Evolutionary conservation across 1,140 invertebrate genomes (phyloP).

Genomic region (Drosophila pseudoobscura): DNA sequence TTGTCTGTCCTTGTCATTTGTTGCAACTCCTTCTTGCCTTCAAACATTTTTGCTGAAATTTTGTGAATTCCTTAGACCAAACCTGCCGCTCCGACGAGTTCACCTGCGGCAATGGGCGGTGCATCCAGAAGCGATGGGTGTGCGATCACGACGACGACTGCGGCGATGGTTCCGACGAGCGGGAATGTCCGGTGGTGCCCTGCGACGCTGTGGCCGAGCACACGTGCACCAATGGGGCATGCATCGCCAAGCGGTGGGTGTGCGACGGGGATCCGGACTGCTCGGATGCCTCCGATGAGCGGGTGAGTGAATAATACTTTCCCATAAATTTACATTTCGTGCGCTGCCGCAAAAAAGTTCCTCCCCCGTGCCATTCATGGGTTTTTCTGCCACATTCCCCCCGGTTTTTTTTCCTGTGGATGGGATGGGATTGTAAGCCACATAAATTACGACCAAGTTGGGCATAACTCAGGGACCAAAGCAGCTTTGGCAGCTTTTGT

Average conservation of each 20-base stretch:
- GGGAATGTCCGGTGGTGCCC: conserved; percentile 88
- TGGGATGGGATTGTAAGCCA: conserved; percentile 33
- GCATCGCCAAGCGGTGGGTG: conserved; percentile 89
- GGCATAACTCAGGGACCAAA: conserved; percentile 69
- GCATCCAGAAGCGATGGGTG: conserved; percentile 93
- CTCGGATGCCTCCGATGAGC: conserved; percentile 91
- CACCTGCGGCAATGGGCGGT: conserved; percentile 94
- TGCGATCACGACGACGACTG: conserved; percentile 96
- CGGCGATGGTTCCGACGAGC: conserved; percentile 91
- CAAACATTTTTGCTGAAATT: conserved; percentile 40
- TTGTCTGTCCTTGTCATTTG: conserved; percentile 8
- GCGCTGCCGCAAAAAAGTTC: conserved; percentile 3
- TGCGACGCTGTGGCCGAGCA: conserved; percentile 89
- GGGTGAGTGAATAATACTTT: conserved; percentile 84
- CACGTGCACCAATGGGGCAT: conserved; percentile 87
- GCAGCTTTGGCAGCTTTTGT: conserved; percentile 79
- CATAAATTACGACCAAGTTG: conserved; percentile 75
- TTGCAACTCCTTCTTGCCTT: conserved; percentile 24
- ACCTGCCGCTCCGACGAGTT: conserved; percentile 95
- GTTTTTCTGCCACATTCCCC: conserved; percentile 5
- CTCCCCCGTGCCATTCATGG: conserved; percentile 4
- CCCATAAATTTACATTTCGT: conserved; percentile 63
- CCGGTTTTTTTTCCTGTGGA: conserved; percentile 7
- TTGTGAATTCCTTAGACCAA: conserved; percentile 85
- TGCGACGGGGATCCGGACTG: conserved; percentile 95